Conservation (phyloP, 1,140 invertebrate species). For the Drosophila lini region DNA sequence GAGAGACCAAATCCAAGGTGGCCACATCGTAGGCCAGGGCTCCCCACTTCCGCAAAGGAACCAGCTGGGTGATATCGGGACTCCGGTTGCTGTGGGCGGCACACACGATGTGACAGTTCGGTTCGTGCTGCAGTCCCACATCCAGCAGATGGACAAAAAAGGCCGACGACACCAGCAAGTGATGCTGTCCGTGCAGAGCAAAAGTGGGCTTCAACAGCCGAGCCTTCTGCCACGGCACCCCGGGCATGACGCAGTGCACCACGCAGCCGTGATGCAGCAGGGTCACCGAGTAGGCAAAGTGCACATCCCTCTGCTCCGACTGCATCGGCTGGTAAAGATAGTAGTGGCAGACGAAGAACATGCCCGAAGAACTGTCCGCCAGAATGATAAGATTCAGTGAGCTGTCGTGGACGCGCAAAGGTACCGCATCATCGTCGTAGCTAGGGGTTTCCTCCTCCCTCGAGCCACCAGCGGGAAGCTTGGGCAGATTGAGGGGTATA, state of each 20-base stretch:
- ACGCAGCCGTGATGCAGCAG: slow-evolving; percentile 92
- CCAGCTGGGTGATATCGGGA: slow-evolving; percentile 87
- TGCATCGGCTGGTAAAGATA: slow-evolving; percentile 91
- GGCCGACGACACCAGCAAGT: slow-evolving; percentile 91
- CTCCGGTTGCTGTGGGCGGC: slow-evolving; percentile 85
- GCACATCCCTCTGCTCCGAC: slow-evolving; percentile 88
- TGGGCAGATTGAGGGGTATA: slow-evolving; percentile 92
- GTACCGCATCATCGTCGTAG: slow-evolving; percentile 92
- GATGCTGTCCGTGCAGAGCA: slow-evolving; percentile 89
- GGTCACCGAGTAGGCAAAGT: slow-evolving; percentile 93
- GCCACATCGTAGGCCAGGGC: slow-evolving; percentile 87
- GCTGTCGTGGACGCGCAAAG: slow-evolving; percentile 91
- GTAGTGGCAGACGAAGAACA: slow-evolving; percentile 93
- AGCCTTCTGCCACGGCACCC: slow-evolving; percentile 90
- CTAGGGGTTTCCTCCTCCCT: slow-evolving; percentile 85
- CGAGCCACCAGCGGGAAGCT: slow-evolving; percentile 86
- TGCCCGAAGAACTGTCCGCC: slow-evolving; percentile 87
- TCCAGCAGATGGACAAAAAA: slow-evolving; percentile 92
- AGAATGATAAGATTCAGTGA: slow-evolving; percentile 92
- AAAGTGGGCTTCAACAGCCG: slow-evolving; percentile 91
- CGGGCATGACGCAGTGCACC: slow-evolving; percentile 91
- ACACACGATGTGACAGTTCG: slow-evolving; percentile 91
- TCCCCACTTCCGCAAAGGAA: slow-evolving; percentile 87
- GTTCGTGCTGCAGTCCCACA: slow-evolving; percentile 91
- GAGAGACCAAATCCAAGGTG: slow-evolving; percentile 89